Evolutionary conservation across 2,888 invertebrate genomes (phyloP).

Genomic region (Lepidochrysops patricia): DNA sequence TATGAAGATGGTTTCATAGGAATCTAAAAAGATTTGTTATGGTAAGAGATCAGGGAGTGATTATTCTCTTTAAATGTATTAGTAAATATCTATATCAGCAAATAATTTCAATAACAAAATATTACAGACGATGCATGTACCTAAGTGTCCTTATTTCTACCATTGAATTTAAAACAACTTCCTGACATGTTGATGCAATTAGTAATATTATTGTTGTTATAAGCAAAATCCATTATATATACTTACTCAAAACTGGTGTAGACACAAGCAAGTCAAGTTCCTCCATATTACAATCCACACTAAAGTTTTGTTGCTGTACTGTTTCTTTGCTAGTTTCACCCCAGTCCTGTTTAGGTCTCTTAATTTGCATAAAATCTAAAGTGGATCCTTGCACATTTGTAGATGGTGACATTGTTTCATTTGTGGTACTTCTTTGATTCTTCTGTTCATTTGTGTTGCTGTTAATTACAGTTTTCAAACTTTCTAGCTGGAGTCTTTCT

Average conservation of each 20-base stretch:
- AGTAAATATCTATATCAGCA: too few relatives aligned
- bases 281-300: conserved; percentile 38
- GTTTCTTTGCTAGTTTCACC: conserved; percentile 13
- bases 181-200: too few relatives aligned
- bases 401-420: conserved; percentile 20
- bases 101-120: too few relatives aligned
- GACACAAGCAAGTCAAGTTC: conserved; percentile 39
- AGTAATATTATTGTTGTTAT: too few relatives aligned
- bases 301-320: conserved; percentile 15
- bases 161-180: too few relatives aligned
- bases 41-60: too few relatives aligned
- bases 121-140: too few relatives aligned
- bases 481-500: conserved; percentile 52
- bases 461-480: conserved; percentile 31
- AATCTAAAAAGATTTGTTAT: too few relatives aligned
- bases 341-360: conserved; percentile 17
- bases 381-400: conserved; percentile 13
- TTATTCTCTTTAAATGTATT: too few relatives aligned
- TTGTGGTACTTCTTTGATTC: background rate
- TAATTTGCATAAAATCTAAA: conserved; percentile 29
- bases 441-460: conserved; percentile 11
- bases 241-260: conserved; percentile 36
- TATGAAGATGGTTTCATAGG: too few relatives aligned
- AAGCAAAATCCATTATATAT: too few relatives aligned
- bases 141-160: too few relatives aligned